Percentiles rank a stretch among this genome's conserved stretches.
Conservation (phyloP, 2,797 vertebrate genomes). For the Selene dorsalis region DNA sequence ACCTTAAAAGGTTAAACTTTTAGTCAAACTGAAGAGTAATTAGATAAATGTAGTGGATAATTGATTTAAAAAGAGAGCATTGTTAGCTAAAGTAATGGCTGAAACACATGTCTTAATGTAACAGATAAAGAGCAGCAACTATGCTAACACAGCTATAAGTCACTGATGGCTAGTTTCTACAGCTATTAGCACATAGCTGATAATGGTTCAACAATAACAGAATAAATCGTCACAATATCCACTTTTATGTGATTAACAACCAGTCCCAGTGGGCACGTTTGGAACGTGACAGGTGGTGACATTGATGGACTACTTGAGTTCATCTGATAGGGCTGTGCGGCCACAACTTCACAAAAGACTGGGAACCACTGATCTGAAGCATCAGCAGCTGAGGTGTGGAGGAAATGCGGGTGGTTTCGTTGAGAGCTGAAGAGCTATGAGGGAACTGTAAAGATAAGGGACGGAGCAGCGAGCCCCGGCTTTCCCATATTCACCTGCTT, state of each 20-base stretch:
- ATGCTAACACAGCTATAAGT: neutral
- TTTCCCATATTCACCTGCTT: constrained; percentile 23
- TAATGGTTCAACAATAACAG: neutral
- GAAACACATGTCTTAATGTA: too few species aligned
- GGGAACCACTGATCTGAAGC: neutral
- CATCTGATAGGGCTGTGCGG: neutral
- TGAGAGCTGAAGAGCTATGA: neutral
- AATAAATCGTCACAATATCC: neutral
- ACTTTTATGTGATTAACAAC: neutral
- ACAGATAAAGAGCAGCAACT: neutral
- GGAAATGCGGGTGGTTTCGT: neutral
- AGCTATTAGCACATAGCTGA: neutral
- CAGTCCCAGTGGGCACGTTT: neutral
- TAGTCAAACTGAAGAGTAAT: neutral
- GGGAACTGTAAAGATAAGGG: constrained; percentile 24
- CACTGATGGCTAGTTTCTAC: neutral
- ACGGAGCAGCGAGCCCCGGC: neutral
- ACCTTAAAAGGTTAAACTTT: neutral
- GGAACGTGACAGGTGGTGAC: neutral
- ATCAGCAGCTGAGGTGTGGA: neutral
- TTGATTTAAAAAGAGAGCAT: neutral
- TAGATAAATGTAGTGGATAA: neutral
- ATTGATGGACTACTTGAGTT: neutral
- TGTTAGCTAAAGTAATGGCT: too few species aligned
- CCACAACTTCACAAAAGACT: neutral